Conservation (phyloP, 2,888 invertebrate species). For the Urechis unicinctus region DNA sequence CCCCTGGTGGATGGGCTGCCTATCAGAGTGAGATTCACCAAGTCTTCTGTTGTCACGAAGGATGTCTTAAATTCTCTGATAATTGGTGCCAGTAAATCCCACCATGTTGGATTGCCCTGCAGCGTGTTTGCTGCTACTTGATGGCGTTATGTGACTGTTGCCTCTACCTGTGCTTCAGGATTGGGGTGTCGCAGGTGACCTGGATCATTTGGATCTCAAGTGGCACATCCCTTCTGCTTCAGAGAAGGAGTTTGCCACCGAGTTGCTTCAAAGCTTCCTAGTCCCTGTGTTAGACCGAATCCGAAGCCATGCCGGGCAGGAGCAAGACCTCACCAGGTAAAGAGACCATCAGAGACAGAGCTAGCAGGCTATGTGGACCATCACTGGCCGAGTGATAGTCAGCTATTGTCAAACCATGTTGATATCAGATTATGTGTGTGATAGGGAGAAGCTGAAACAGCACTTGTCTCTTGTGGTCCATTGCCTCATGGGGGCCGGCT, state of each 20-base stretch:
- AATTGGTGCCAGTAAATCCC: not conserved
- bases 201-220: constrained; percentile 62
- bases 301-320: constrained; percentile 4
- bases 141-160: no score
- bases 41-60: not conserved
- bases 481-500: constrained; percentile 61
- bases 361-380: no score
- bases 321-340: constrained; percentile 6
- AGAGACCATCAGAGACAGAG: no score
- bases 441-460: constrained; percentile 64
- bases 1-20: constrained; percentile 67
- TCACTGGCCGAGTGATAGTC: no score
- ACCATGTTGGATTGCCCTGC: no score
- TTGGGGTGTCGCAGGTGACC: constrained; percentile 71
- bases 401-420: no score
- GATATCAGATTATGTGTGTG: no score
- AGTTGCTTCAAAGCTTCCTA: constrained; percentile 56
- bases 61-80: not conserved
- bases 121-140: no score
- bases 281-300: constrained; percentile 59
- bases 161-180: constrained; percentile 55
- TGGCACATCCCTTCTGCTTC: constrained; percentile 73
- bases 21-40: constrained; percentile 54
- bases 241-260: constrained; percentile 64
- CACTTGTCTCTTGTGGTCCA: constrained; percentile 65